Conservation (phyloP, 2,797 vertebrate species). For the Amblyopsis hoosieri region DNA sequence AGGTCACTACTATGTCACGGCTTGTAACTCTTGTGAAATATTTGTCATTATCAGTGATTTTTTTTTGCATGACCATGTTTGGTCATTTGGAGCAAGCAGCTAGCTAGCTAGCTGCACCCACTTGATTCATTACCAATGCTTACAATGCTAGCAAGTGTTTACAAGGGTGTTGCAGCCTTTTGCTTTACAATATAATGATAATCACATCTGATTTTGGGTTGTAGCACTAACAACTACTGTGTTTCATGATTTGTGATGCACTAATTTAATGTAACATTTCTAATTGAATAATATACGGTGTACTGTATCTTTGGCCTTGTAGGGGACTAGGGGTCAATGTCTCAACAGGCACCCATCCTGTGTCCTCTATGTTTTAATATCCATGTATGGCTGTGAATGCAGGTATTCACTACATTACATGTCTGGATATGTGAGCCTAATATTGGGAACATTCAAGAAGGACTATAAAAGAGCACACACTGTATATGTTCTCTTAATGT, state of each 20-base stretch:
- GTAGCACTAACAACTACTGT: too few species aligned
- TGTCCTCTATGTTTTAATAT: too few species aligned
- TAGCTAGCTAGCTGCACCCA: conserved; percentile 30
- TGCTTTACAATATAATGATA: conserved; percentile 40
- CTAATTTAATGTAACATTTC: too few species aligned
- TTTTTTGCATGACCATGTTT: conserved; percentile 78
- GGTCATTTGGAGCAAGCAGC: conserved; percentile 71
- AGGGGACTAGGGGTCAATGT: too few species aligned
- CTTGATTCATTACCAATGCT: conserved; percentile 70
- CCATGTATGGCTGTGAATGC: too few species aligned
- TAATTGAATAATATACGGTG: too few species aligned
- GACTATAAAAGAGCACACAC: conserved; percentile 28
- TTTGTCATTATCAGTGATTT: conserved; percentile 56
- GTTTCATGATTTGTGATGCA: too few species aligned
- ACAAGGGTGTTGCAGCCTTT: conserved; percentile 42
- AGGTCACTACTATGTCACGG: conserved; percentile 36
- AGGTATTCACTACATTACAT: too few species aligned
- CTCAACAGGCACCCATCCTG: too few species aligned
- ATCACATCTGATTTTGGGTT: conserved; percentile 12
- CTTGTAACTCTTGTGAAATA: conserved; percentile 62
- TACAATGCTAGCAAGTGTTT: conserved; percentile 57
- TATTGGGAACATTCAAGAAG: too few species aligned
- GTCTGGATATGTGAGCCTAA: too few species aligned
- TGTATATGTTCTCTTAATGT: conserved; percentile 36
- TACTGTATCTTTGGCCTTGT: too few species aligned